These are phyloP conservation scores for Hucho hucho DNA, from an alignment of 2,113 vertebrate genomes.

Conservation along the genomic window DNA sequence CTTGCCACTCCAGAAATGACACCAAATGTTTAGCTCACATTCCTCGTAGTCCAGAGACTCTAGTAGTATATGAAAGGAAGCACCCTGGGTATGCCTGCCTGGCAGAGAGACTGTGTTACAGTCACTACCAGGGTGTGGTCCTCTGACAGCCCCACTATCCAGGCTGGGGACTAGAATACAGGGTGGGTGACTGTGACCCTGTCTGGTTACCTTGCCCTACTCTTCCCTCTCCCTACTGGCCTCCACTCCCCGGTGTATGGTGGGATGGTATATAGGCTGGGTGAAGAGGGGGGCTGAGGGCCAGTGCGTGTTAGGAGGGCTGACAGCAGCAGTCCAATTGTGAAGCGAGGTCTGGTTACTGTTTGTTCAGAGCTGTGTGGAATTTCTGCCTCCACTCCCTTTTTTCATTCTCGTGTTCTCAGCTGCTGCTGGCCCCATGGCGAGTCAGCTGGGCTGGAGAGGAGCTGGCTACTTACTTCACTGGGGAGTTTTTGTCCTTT, in stretches of 20 bases:
- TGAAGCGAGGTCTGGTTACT: conserved; percentile 43
- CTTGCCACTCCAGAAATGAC: not conserved
- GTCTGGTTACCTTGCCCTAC: not conserved
- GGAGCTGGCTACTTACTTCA: not conserved
- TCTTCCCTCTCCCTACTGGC: not conserved
- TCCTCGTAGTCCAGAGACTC: not conserved
- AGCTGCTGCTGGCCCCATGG: conserved; percentile 46
- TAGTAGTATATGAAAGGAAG: not conserved
- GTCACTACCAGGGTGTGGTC: no score
- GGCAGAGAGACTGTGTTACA: not conserved
- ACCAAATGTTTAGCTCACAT: not conserved
- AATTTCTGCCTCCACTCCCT: conserved; percentile 61
- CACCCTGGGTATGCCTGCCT: not conserved
- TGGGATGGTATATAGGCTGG: not conserved
- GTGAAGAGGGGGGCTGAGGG: not conserved
- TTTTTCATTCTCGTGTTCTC: conserved; percentile 48
- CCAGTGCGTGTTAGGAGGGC: conserved; percentile 20
- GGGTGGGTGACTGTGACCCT: not conserved
- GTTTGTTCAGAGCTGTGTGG: conserved; percentile 52
- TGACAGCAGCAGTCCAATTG: conserved; percentile 65
- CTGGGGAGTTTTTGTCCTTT: no score
- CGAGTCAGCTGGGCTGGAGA: conserved; percentile 37
- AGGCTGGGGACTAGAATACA: no score
- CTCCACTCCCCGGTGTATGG: not conserved
- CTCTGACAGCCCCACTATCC: no score